phyloP scores from a whole-genome alignment of 1,140 invertebrate species.

The Heliothis subflexa region DNA sequence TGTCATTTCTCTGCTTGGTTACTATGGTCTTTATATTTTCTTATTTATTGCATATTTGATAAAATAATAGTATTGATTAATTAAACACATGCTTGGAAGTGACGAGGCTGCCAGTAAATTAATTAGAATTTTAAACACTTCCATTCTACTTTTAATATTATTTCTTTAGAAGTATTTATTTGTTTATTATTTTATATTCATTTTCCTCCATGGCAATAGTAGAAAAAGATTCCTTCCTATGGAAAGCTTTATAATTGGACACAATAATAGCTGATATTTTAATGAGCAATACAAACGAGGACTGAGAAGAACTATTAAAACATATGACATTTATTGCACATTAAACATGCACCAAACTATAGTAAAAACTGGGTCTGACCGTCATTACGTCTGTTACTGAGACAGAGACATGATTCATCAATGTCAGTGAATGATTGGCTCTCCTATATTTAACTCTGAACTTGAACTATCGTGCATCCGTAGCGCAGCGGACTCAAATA shows the following conservation, averaged over 20 bases:
- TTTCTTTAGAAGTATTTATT: no score
- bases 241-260: not conserved
- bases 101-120: no score
- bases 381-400: slow-evolving; percentile 30
- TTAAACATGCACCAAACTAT: slow-evolving; percentile 13
- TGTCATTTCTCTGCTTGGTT: slow-evolving; percentile 27
- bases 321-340: slow-evolving; percentile 17
- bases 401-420: slow-evolving; percentile 38
- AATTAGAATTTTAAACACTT: no score
- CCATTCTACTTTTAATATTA: no score
- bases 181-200: no score
- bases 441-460: slow-evolving; percentile 25
- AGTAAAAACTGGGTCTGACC: slow-evolving; percentile 27
- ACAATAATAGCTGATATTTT: not conserved
- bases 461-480: slow-evolving; percentile 19
- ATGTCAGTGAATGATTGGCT: slow-evolving; percentile 36
- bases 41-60: not conserved
- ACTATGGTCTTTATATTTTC: not conserved
- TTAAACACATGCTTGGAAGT: no score
- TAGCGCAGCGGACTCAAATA: not conserved
- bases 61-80: not conserved
- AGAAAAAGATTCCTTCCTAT: no score
- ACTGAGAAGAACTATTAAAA: not conserved
- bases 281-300: not conserved
- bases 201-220: no score